Evolutionary conservation across 1,140 invertebrate species (phyloP).

Genomic region (Temnothorax longispinosus): DNA sequence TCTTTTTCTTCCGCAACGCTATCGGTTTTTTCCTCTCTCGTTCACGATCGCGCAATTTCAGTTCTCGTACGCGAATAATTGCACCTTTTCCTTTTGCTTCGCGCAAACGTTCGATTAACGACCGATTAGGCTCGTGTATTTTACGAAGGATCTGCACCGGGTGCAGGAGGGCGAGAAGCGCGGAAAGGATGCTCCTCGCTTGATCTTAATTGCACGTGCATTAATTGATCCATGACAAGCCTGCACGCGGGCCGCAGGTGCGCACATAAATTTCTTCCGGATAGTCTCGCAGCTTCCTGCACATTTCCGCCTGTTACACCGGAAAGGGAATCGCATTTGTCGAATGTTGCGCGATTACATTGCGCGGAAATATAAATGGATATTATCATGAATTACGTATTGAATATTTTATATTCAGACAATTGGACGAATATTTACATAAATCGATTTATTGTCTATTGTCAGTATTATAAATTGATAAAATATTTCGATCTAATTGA

Average conservation of each 20-base stretch:
- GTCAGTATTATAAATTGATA: neutral
- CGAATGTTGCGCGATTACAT: conserved; percentile 28
- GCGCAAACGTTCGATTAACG: conserved; percentile 45
- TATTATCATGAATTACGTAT: conserved; percentile 34
- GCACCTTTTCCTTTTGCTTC: conserved; percentile 42
- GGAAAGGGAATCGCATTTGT: conserved; percentile 39
- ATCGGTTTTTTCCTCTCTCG: conserved; percentile 23
- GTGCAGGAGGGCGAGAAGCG: neutral
- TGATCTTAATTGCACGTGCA: conserved; percentile 57
- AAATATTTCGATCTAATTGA: neutral
- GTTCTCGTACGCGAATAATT: conserved; percentile 60
- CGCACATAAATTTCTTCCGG: conserved; percentile 54
- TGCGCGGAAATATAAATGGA: conserved; percentile 32
- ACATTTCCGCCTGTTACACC: conserved; percentile 25
- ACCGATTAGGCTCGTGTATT: conserved; percentile 52
- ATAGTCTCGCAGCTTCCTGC: conserved; percentile 42
- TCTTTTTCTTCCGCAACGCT: conserved; percentile 37
- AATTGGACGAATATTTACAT: neutral
- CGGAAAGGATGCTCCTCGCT: conserved; percentile 8
- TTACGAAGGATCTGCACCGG: conserved; percentile 24
- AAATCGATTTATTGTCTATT: neutral
- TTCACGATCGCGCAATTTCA: conserved; percentile 31
- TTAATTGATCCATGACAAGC: conserved; percentile 50
- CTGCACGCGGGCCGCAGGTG: conserved; percentile 34
- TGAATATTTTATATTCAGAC: conserved; percentile 11